phyloP scores from a whole-genome alignment of 2,888 invertebrate genomes.

The Drosophila meridionalis region DNA sequence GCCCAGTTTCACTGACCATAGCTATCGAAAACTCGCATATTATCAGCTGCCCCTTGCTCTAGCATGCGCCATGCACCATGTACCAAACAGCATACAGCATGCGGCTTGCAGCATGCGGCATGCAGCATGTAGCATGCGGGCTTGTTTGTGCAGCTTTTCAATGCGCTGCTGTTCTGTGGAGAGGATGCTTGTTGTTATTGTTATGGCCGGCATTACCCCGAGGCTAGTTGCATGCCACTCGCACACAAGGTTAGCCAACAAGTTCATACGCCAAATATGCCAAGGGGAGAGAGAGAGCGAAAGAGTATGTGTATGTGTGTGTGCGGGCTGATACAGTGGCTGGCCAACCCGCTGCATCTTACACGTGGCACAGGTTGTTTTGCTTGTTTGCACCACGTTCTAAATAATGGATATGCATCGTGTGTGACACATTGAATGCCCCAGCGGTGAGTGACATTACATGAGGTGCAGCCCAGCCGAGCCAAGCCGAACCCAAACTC shows the following conservation, averaged over 20 bases:
- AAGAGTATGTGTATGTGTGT: constrained; percentile 1
- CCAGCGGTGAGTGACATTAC: constrained; percentile 71
- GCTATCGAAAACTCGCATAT: constrained; percentile 13
- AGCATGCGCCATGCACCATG: constrained; percentile 2
- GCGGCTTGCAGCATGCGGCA: neutral
- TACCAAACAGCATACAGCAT: neutral
- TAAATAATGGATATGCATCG: constrained; percentile 76
- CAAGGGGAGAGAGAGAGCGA: constrained; percentile 31
- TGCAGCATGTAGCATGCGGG: constrained; percentile 5
- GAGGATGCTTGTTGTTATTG: constrained; percentile 17
- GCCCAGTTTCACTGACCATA: constrained; percentile 11
- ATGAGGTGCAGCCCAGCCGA: constrained; percentile 21
- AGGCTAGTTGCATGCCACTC: constrained; percentile 58
- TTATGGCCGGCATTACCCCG: constrained; percentile 39
- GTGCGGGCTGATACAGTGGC: neutral
- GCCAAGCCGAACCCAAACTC: constrained; percentile 16
- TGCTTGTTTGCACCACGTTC: constrained; percentile 73
- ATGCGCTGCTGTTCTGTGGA: constrained; percentile 18
- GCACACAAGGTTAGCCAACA: constrained; percentile 63
- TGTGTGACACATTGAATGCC: constrained; percentile 70
- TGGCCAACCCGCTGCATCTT: constrained; percentile 55
- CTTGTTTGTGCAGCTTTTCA: constrained; percentile 54
- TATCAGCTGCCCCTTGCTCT: constrained; percentile 18
- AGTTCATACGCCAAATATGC: constrained; percentile 71
- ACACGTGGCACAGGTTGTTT: constrained; percentile 56